phyloP scores from a whole-genome alignment of 2,113 vertebrate genomes.

The Oenanthe oenanthe region DNA sequence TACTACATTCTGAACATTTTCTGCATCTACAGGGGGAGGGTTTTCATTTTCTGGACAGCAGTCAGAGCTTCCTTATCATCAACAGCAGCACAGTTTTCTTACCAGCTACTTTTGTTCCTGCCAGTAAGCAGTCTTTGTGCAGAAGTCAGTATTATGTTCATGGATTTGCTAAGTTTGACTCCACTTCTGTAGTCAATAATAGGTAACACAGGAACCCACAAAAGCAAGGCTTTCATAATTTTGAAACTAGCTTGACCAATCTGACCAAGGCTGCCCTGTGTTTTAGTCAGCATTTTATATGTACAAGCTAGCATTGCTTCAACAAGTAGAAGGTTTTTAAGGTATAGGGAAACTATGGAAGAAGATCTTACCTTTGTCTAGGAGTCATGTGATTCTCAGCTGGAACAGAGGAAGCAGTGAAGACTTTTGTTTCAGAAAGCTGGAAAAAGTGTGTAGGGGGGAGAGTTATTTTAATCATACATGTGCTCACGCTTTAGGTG shows the following conservation, averaged over 20 bases:
- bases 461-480: not conserved
- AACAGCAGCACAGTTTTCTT: not conserved
- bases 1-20: not conserved
- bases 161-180: not conserved
- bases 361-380: conserved; percentile 81
- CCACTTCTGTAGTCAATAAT: not conserved
- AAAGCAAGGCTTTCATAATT: not conserved
- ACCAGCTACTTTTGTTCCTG: not conserved
- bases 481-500: not conserved
- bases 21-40: not conserved
- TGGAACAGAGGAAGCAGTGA: conserved; percentile 88
- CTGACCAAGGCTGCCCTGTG: not conserved
- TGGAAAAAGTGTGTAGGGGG: conserved; percentile 26
- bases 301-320: not conserved
- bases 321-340: not conserved
- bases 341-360: not conserved
- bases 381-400: conserved; percentile 83
- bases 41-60: not conserved
- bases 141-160: not conserved
- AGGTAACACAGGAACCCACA: not conserved
- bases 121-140: not conserved
- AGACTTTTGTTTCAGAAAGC: conserved; percentile 97
- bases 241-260: not conserved
- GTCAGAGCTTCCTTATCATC: not conserved
- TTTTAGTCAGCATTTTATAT: not conserved